Evolutionary conservation across 2,797 vertebrate genomes (phyloP).

Genomic region (Takifugu ocellatus): DNA sequence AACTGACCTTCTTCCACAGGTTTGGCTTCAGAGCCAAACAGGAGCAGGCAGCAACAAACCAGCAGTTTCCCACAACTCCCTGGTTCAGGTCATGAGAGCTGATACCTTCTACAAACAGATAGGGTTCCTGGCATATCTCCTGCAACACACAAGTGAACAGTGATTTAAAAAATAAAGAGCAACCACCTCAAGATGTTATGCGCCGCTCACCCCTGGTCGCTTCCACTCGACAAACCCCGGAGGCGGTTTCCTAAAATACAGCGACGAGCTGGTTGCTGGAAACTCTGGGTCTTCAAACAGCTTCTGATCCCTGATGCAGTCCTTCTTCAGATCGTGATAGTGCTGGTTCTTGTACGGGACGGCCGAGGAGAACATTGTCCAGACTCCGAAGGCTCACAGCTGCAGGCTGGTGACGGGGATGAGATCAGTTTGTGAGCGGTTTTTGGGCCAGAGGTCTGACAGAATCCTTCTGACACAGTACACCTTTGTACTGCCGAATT

Average conservation of each 20-base stretch:
- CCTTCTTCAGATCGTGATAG: conserved; percentile 80
- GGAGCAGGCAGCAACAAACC: conserved; percentile 93
- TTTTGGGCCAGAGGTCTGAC: not conserved
- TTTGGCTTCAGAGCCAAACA: conserved; percentile 85
- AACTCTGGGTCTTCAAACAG: conserved; percentile 91
- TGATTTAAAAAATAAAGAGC: not conserved
- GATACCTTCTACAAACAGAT: conserved; percentile 87
- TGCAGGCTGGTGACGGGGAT: conserved; percentile 40
- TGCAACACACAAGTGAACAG: conserved; percentile 34
- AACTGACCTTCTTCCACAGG: conserved; percentile 87
- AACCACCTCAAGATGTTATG: not conserved
- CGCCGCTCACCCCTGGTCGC: conserved; percentile 76
- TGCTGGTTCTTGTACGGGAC: conserved; percentile 81
- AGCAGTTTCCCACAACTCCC: conserved; percentile 88
- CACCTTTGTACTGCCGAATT: conserved; percentile 12
- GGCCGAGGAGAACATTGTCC: conserved; percentile 76
- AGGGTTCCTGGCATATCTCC: conserved; percentile 83
- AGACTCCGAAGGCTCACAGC: conserved; percentile 34
- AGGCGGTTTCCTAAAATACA: conserved; percentile 78
- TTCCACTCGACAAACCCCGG: conserved; percentile 84
- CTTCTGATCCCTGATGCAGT: conserved; percentile 72
- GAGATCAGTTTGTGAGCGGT: conserved; percentile 16
- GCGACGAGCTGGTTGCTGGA: conserved; percentile 78
- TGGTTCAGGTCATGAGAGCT: conserved; percentile 89
- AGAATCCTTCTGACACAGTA: not conserved